phyloP scores from a whole-genome alignment of 2,797 vertebrate genomes.

The Setipinna tenuifilis region DNA sequence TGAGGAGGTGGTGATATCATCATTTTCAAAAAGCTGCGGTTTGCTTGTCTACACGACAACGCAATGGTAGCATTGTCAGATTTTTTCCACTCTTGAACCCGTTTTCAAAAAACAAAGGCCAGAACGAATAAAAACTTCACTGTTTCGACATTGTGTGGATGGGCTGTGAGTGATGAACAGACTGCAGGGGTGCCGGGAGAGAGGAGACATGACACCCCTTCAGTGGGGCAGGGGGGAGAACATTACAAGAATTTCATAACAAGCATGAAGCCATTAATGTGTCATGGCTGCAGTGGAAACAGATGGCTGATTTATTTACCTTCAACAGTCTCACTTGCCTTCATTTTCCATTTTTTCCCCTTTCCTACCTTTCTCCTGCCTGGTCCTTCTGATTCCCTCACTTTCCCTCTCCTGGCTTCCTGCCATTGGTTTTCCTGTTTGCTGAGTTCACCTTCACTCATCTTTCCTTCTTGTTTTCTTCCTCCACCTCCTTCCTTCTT shows the following conservation, averaged over 20 bases:
- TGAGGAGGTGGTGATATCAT: too few species aligned
- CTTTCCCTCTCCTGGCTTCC: neutral
- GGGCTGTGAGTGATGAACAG: constrained; percentile 41
- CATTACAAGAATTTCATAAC: constrained; percentile 59
- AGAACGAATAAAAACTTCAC: too few species aligned
- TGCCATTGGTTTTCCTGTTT: neutral
- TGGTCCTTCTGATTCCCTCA: neutral
- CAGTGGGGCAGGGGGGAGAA: constrained; percentile 30
- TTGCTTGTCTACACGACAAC: too few species aligned
- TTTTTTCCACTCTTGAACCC: too few species aligned
- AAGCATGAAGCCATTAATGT: constrained; percentile 62
- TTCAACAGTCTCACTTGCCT: constrained; percentile 37
- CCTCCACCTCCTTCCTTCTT: too few species aligned
- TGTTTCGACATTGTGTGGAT: too few species aligned
- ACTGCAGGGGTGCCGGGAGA: constrained; percentile 29
- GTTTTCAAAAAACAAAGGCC: too few species aligned
- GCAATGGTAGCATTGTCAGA: too few species aligned
- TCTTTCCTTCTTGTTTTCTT: neutral
- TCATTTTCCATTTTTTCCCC: constrained; percentile 20
- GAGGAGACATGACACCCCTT: constrained; percentile 42
- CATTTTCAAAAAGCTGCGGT: too few species aligned
- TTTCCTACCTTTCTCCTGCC: neutral
- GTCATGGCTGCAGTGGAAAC: constrained; percentile 57
- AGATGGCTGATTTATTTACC: constrained; percentile 65
- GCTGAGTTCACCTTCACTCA: constrained; percentile 19